Percentiles rank a stretch among this genome's conserved stretches.
Conservation (phyloP, 2,888 invertebrate species). For the Chesias legatella region DNA sequence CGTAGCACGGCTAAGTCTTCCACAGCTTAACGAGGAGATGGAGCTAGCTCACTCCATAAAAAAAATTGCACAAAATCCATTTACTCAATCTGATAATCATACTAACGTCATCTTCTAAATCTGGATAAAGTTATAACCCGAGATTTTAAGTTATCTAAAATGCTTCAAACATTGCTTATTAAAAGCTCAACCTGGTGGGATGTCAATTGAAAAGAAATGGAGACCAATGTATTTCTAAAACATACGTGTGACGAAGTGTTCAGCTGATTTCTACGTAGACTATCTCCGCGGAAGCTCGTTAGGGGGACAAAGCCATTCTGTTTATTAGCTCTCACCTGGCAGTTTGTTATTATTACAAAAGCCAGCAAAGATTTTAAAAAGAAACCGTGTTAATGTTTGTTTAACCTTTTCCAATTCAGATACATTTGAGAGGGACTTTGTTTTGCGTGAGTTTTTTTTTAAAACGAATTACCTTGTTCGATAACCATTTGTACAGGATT, state of each 20-base stretch:
- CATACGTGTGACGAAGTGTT: background rate
- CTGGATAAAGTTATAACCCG: too few relatives aligned
- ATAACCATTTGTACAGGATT: too few relatives aligned
- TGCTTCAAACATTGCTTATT: too few relatives aligned
- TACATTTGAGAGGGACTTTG: background rate
- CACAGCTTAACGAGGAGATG: background rate
- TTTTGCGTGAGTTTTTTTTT: slow-evolving; percentile 27
- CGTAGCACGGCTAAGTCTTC: slow-evolving; percentile 25
- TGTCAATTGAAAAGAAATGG: too few relatives aligned
- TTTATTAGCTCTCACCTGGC: slow-evolving; percentile 58
- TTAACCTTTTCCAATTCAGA: slow-evolving; percentile 6
- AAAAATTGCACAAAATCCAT: too few relatives aligned
- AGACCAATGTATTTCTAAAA: too few relatives aligned
- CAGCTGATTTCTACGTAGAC: slow-evolving; percentile 3
- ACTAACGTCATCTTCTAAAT: too few relatives aligned
- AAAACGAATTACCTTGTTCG: too few relatives aligned
- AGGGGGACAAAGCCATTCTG: slow-evolving; percentile 52
- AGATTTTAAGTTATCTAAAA: too few relatives aligned
- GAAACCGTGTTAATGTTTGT: slow-evolving; percentile 19
- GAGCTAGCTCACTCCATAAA: slow-evolving; percentile 9
- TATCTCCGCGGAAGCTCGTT: slow-evolving; percentile 49
- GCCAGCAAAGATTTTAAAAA: slow-evolving; percentile 41
- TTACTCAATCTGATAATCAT: too few relatives aligned
- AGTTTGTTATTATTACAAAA: slow-evolving; percentile 50
- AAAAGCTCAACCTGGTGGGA: too few relatives aligned